These are phyloP conservation scores for Rallus limicola DNA, from an alignment of 2,113 vertebrate species.

Conservation along the genomic window DNA sequence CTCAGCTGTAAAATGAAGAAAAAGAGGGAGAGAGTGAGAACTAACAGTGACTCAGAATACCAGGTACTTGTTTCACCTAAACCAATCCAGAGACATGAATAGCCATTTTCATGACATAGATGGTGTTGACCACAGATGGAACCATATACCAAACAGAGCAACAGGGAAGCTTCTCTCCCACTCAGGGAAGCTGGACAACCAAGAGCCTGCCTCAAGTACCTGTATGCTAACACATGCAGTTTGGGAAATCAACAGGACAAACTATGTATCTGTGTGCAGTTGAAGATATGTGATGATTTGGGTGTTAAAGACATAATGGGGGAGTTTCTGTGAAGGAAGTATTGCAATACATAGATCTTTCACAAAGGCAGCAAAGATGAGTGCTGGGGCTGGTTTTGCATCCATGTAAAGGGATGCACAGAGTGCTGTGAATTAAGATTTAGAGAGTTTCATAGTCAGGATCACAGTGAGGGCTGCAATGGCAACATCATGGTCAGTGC, in stretches of 20 bases:
- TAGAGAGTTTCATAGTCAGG: not conserved
- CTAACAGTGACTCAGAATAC: not conserved
- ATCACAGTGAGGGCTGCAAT: not conserved
- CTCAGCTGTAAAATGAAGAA: not conserved
- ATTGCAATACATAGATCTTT: not conserved
- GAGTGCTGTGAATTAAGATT: not conserved
- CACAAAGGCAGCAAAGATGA: not conserved
- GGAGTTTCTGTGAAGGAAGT: not conserved
- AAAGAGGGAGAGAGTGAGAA: not conserved
- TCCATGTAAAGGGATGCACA: not conserved
- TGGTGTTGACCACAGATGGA: not conserved
- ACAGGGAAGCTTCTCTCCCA: not conserved
- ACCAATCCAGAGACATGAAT: not conserved
- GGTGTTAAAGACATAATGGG: not conserved
- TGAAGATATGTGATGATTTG: not conserved
- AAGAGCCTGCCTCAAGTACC: not conserved
- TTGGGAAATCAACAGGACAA: not conserved
- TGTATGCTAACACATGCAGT: not conserved
- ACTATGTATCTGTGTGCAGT: not conserved
- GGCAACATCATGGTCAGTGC: fast-evolving
- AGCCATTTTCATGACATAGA: not conserved
- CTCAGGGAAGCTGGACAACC: not conserved
- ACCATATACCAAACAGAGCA: not conserved
- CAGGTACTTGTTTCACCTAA: not conserved
- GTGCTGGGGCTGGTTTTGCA: not conserved